phyloP scores from a whole-genome alignment of 1,140 invertebrate genomes.

The Zaprionus africanus region DNA sequence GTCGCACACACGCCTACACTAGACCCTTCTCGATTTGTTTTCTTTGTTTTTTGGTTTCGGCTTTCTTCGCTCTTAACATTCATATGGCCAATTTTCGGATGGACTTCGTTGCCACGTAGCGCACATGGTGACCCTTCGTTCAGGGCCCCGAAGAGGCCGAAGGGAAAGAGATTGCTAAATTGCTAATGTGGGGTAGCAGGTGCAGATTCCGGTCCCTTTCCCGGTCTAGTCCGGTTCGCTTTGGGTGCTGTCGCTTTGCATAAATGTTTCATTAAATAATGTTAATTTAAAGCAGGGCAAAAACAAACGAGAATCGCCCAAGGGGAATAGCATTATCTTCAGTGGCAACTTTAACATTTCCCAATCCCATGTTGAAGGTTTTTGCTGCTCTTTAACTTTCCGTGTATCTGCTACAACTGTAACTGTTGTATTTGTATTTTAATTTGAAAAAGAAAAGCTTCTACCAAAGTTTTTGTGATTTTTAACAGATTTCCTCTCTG shows the following conservation, averaged over 20 bases:
- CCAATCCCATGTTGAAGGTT: constrained; percentile 1
- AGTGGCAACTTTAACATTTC: constrained; percentile 1
- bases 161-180: constrained; percentile 39
- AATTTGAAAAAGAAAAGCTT: constrained; percentile 14
- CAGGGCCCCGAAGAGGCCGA: not conserved
- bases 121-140: constrained; percentile 51
- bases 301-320: constrained; percentile 23
- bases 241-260: constrained; percentile 60
- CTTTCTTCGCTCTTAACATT: constrained; percentile 56
- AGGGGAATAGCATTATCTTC: constrained; percentile 24
- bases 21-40: not conserved
- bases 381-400: constrained; percentile 5
- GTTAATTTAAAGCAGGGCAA: constrained; percentile 62
- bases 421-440: constrained; percentile 17
- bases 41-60: constrained; percentile 7
- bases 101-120: constrained; percentile 49
- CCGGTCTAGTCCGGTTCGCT: constrained; percentile 27
- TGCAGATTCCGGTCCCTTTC: constrained; percentile 37
- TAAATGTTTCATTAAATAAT: constrained; percentile 71
- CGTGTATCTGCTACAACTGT: not conserved
- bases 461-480: constrained; percentile 6
- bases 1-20: not conserved
- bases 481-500: constrained; percentile 6
- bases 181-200: constrained; percentile 66
- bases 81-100: constrained; percentile 57